Evolutionary conservation across 2,888 invertebrate species (phyloP).

Genomic region (Tetragnatha montana): DNA sequence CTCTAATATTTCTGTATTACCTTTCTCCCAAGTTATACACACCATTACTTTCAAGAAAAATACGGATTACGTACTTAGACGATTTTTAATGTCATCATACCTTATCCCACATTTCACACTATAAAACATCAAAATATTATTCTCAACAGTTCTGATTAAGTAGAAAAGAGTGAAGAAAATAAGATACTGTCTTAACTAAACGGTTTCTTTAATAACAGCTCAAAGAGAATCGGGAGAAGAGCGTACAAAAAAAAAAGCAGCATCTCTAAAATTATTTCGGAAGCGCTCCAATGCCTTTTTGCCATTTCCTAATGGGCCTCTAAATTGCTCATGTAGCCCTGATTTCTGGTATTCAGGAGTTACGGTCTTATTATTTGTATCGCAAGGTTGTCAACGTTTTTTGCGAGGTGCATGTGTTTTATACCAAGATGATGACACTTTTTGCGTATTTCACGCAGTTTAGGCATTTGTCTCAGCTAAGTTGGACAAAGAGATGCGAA

Average conservation of each 20-base stretch:
- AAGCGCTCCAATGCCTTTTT: constrained; percentile 32
- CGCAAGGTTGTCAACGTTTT: neutral
- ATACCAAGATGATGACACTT: neutral
- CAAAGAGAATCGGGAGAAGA: constrained; percentile 12
- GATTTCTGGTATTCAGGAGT: constrained; percentile 25
- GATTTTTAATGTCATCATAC: too few species aligned
- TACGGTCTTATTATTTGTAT: constrained; percentile 22
- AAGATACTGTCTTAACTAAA: neutral
- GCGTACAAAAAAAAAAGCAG: neutral
- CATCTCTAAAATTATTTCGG: constrained; percentile 36
- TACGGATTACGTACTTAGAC: too few species aligned
- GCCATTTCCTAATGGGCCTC: constrained; percentile 35
- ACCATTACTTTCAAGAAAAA: too few species aligned
- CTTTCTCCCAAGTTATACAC: too few species aligned
- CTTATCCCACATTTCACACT: too few species aligned
- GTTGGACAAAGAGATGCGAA: too few species aligned
- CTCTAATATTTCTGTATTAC: too few species aligned
- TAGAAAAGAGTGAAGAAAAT: neutral
- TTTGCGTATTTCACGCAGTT: neutral
- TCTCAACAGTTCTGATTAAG: too few species aligned
- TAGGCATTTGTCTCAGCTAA: neutral
- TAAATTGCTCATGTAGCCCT: constrained; percentile 29
- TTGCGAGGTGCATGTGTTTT: neutral
- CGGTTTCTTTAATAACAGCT: neutral
- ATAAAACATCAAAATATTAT: too few species aligned